These are phyloP conservation scores for Masnerella sp. DNA, from an alignment of 2,888 invertebrate species.

Conservation along the genomic window DNA sequence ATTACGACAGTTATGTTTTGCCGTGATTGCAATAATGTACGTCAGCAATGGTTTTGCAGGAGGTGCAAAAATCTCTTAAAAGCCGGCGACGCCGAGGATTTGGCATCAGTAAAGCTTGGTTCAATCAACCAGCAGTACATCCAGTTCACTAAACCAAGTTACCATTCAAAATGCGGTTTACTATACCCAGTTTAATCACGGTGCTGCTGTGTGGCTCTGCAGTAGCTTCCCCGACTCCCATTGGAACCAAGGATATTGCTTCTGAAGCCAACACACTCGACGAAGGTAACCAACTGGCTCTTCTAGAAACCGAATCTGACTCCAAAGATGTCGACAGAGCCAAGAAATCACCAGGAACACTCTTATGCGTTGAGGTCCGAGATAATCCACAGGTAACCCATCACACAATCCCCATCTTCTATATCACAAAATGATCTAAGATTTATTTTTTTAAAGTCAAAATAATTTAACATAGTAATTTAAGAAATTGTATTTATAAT, in stretches of 20 bases:
- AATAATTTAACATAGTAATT: no score
- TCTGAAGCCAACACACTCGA: constrained; percentile 14
- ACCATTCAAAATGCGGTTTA: constrained; percentile 34
- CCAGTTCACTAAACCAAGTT: not conserved
- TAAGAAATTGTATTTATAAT: no score
- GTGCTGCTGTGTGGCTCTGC: constrained; percentile 14
- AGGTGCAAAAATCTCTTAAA: constrained; percentile 47
- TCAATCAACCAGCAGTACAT: constrained; percentile 30
- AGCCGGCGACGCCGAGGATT: constrained; percentile 16
- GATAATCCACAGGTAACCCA: not conserved
- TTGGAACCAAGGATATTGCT: not conserved
- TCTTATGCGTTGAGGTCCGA: not conserved
- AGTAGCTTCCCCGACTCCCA: constrained; percentile 12
- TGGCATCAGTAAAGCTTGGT: constrained; percentile 46
- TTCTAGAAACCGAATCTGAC: constrained; percentile 31
- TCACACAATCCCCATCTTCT: no score
- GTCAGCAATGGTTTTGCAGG: constrained; percentile 49
- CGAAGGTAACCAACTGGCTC: constrained; percentile 9
- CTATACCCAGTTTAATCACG: constrained; percentile 14
- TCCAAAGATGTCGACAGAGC: constrained; percentile 26
- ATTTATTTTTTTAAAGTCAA: no score
- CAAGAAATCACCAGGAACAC: constrained; percentile 15
- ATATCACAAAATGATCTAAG: no score
- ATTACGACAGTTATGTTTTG: constrained; percentile 57
- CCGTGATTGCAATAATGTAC: constrained; percentile 47